Base-by-base conservation (phyloP, 2,113 vertebrate species). In the Dipodomys stephensi region DNA sequence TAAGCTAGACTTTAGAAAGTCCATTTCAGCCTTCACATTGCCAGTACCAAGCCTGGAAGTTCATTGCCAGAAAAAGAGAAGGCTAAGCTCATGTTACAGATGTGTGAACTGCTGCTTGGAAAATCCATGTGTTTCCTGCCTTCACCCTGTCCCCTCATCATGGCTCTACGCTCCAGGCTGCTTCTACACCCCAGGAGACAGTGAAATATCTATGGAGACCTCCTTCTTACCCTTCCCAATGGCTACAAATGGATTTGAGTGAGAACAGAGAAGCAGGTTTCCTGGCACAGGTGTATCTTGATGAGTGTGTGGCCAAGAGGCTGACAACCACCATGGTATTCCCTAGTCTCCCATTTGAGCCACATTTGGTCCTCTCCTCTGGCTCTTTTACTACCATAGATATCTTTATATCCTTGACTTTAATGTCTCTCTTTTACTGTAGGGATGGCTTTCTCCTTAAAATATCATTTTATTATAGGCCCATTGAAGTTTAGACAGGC, bases 371-470 rank as follows among this genome's bases (percentile, higher is more conserved):
- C 25, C 62, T 85, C 35, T 44, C n/a, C 53, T 3, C 20, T 60
- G 13, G 32, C 15, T 90, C 20, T n/a, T 72, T 91, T 28, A 60
- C 15, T 7, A 7, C 19, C 25, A 15, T 25, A 81, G 60, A 81
- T 39, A 73, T 88, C 49, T 25, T 62, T 28, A 49, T 4, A 53
- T 27, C 6, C 0, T 11, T 87, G 80, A 57, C 44, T 57, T 82
- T 30, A 44, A 60, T 68, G 53, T 25, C 25, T n/a, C 28, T 19
- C 49, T n/a, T 16, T 27, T 12, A 80, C 27, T 49, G 4, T 35
- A 87, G 87, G n/a, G 39, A 32, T 60, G 57, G 46, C 28, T 65
- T 65, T n/a, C 65, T 69, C 46, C 68, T 93, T 35, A 77, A 93
- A 83, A 72, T 32, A 25, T 19, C 35, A 32, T 81, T 83, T 92